Percentiles rank a stretch among this genome's conserved stretches.
These are phyloP conservation scores for Coilia nasus DNA, from an alignment of 2,797 vertebrate species.

Conservation along the genomic window DNA sequence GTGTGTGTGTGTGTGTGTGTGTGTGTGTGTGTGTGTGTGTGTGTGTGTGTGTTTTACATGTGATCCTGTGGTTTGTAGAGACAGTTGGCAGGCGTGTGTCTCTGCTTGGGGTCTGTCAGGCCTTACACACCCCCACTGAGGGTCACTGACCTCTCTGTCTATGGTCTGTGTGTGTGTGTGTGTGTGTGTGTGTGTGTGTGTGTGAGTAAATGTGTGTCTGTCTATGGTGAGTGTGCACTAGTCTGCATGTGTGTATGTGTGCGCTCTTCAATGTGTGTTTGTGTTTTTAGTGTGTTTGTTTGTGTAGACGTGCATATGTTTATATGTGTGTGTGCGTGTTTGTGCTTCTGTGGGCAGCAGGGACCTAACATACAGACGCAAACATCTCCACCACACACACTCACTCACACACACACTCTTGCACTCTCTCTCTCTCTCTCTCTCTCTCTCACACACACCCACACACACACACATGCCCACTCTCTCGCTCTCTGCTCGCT, in stretches of 20 bases:
- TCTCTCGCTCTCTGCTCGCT: background rate
- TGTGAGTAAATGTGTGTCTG: background rate
- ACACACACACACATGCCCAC: background rate
- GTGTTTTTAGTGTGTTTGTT: background rate
- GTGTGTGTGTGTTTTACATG: slow-evolving; percentile 1
- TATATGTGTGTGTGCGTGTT: background rate
- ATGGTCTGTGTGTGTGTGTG: background rate
- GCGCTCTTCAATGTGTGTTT: too few relatives aligned
- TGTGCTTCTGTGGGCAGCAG: background rate
- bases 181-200: background rate
- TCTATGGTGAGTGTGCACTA: background rate
- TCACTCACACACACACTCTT: background rate
- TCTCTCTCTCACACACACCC: background rate
- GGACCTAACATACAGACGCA: background rate
- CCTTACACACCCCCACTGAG: background rate
- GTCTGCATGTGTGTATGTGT: background rate
- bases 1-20: too few relatives aligned
- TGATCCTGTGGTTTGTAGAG: slow-evolving; percentile 36
- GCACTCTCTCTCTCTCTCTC: too few relatives aligned
- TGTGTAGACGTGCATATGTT: background rate
- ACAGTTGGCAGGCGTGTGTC: slow-evolving; percentile 73
- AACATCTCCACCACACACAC: background rate
- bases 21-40: background rate
- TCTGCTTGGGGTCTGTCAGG: slow-evolving; percentile 14
- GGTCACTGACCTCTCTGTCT: background rate